Percentiles rank a stretch among this genome's conserved stretches.
These are phyloP conservation scores for Metopolophium dirhodum DNA, from an alignment of 1,140 invertebrate genomes.

Conservation along the genomic window DNA sequence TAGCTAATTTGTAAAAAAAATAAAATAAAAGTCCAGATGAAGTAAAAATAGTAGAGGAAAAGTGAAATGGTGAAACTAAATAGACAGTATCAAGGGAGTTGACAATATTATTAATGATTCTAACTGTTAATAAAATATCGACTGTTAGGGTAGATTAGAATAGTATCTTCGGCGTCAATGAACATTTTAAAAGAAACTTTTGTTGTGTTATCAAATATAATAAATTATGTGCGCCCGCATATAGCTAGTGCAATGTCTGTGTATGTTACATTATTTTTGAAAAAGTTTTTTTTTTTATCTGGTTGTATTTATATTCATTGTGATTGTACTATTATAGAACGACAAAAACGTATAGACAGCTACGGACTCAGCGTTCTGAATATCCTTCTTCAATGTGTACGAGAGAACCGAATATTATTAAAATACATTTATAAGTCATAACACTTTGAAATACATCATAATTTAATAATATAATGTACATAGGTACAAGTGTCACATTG, in stretches of 20 bases:
- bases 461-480: not conserved
- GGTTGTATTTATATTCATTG: not conserved
- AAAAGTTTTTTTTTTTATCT: not conserved
- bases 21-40: not conserved
- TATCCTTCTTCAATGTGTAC: not conserved
- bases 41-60: not conserved
- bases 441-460: not conserved
- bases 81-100: not conserved
- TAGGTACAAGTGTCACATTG: too few relatives aligned
- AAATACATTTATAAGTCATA: not conserved
- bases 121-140: not conserved
- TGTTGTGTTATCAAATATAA: constrained; percentile 15
- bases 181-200: constrained; percentile 42
- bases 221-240: not conserved
- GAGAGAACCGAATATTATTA: not conserved
- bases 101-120: constrained; percentile 50
- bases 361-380: not conserved
- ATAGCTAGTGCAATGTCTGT: not conserved
- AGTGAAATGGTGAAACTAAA: not conserved
- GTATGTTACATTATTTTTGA: not conserved
- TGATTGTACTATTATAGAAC: not conserved
- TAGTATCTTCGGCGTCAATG: constrained; percentile 20
- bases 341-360: not conserved
- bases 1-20: not conserved
- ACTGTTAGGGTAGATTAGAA: constrained; percentile 12